A percentile compares a stretch with the other conserved stretches of the same genome.
phyloP scores from a whole-genome alignment of 2,113 vertebrate genomes.

The Elanus axillaris region DNA sequence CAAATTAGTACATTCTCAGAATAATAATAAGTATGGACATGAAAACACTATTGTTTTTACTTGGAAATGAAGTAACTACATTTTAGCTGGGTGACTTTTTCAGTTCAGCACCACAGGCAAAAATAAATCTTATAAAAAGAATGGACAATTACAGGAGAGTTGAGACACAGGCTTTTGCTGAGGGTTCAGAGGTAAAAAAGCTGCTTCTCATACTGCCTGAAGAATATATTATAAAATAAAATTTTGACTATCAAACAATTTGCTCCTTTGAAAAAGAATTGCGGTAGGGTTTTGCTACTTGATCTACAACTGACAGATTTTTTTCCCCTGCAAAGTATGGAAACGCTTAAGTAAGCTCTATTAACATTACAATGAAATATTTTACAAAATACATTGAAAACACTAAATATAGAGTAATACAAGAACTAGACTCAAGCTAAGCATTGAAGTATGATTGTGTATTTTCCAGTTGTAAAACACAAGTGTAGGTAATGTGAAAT shows the following conservation, averaged over 20 bases:
- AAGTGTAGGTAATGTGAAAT: background rate
- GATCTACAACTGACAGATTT: background rate
- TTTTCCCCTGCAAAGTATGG: background rate
- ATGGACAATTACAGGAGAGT: constrained; percentile 54
- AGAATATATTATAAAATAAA: constrained; percentile 16
- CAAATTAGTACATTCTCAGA: constrained; percentile 99
- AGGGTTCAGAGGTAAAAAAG: constrained; percentile 49
- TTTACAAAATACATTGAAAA: background rate
- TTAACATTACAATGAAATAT: background rate
- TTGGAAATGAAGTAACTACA: constrained; percentile 84
- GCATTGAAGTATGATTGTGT: background rate
- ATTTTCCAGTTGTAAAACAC: background rate
- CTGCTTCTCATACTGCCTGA: background rate
- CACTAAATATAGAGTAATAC: background rate
- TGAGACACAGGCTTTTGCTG: constrained; percentile 43
- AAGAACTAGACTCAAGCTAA: background rate
- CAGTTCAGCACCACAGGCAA: constrained; percentile 66
- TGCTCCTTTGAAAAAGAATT: constrained; percentile 2
- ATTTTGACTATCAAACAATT: background rate
- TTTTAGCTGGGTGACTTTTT: constrained; percentile 83
- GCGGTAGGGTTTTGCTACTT: background rate
- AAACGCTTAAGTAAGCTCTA: background rate
- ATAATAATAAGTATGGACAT: constrained; percentile 97
- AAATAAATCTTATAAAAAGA: constrained; percentile 69
- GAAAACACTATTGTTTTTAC: constrained; percentile 95